Evolutionary conservation across 2,113 vertebrate species (phyloP).

Genomic region (Colinus virginianus): DNA sequence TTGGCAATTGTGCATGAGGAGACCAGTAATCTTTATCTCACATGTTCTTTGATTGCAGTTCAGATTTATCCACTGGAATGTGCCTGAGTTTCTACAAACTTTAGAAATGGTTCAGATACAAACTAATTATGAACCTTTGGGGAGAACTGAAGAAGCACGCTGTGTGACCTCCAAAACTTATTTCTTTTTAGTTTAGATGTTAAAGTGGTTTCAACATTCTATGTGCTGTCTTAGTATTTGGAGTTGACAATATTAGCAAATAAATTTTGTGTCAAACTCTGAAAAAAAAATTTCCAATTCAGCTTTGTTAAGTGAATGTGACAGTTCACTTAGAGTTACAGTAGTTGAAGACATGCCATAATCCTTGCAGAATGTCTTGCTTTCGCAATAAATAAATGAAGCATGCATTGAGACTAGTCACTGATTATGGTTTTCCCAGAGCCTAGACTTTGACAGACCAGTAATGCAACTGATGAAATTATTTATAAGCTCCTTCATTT

Average conservation of each 20-base stretch:
- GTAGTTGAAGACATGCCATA: slow-evolving; percentile 7
- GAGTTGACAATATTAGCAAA: slow-evolving; percentile 26
- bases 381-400: slow-evolving; percentile 29
- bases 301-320: slow-evolving; percentile 36
- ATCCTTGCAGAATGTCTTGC: slow-evolving; percentile 23
- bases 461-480: not conserved
- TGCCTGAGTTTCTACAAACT: not conserved
- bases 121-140: slow-evolving; percentile 18
- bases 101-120: slow-evolving; percentile 1
- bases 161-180: not conserved
- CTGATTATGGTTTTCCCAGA: not conserved
- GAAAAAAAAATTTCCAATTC: slow-evolving; percentile 10
- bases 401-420: not conserved
- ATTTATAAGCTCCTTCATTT: not conserved
- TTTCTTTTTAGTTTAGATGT: not conserved
- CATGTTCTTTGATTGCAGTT: slow-evolving; percentile 25
- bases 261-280: not conserved
- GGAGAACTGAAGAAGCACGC: not conserved
- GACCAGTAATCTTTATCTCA: slow-evolving; percentile 32
- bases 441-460: not conserved
- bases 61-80: slow-evolving; percentile 10
- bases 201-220: not conserved
- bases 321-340: slow-evolving; percentile 20
- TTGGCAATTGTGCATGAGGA: slow-evolving; percentile 20
- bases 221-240: not conserved